Evolutionary conservation across 2,888 invertebrate genomes (phyloP).

Genomic region (Parascotia fuliginaria): DNA sequence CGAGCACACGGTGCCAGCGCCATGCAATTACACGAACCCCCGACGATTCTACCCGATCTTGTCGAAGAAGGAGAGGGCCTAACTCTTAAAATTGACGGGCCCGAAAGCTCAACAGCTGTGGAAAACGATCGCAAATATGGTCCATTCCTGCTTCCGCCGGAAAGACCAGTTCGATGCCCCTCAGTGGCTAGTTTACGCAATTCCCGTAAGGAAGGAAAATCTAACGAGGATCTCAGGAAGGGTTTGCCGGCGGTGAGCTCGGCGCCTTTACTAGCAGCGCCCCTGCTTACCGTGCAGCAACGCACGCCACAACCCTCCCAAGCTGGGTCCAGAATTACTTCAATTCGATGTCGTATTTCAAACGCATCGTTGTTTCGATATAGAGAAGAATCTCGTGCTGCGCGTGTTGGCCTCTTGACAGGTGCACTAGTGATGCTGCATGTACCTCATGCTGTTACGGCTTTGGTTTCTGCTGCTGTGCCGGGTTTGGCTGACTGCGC

Average conservation of each 20-base stretch:
- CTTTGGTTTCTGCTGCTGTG: constrained; percentile 72
- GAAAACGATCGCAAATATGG: constrained; percentile 73
- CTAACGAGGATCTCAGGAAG: constrained; percentile 69
- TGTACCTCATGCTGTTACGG: constrained; percentile 86
- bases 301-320: constrained; percentile 78
- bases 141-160: constrained; percentile 77
- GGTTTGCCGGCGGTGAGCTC: constrained; percentile 82
- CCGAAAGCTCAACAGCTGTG: constrained; percentile 54
- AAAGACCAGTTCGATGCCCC: constrained; percentile 75
- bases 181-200: constrained; percentile 77
- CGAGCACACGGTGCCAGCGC: constrained; percentile 80
- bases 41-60: constrained; percentile 71
- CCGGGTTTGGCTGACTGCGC: constrained; percentile 81
- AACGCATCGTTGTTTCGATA: constrained; percentile 94
- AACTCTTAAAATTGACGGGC: constrained; percentile 74
- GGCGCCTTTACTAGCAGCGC: constrained; percentile 80
- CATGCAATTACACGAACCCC: constrained; percentile 80
- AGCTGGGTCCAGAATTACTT: constrained; percentile 88
- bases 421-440: constrained; percentile 92
- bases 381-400: constrained; percentile 95
- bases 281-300: constrained; percentile 61
- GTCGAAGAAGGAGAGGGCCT: constrained; percentile 77
- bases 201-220: constrained; percentile 74
- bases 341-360: constrained; percentile 91
- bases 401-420: constrained; percentile 88